These are phyloP conservation scores for Sylvicola fuscatus DNA, from an alignment of 2,888 invertebrate genomes.

Conservation along the genomic window DNA sequence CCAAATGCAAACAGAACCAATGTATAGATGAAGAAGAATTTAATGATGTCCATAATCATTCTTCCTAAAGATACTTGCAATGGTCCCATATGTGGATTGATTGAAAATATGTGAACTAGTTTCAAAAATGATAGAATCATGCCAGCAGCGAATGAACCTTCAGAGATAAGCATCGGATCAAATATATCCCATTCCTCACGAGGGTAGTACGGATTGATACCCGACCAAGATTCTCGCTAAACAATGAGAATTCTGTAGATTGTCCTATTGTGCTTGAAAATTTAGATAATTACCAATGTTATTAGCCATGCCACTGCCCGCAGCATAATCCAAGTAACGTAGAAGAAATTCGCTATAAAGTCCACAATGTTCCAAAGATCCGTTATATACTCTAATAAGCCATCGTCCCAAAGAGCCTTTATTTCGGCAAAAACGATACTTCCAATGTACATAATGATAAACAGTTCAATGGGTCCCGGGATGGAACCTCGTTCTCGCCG, in stretches of 20 bases:
- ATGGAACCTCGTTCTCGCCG: constrained; percentile 54
- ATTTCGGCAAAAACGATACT: constrained; percentile 92
- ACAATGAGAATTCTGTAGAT: no score
- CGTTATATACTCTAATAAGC: constrained; percentile 73
- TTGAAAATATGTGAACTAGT: constrained; percentile 90
- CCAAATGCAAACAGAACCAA: constrained; percentile 88
- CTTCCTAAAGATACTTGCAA: constrained; percentile 79
- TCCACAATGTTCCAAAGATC: constrained; percentile 98
- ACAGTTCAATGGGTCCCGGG: constrained; percentile 61
- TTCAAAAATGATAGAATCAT: constrained; percentile 94
- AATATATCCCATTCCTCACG: constrained; percentile 85
- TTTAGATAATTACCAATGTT: constrained; percentile 84
- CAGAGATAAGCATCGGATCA: constrained; percentile 86
- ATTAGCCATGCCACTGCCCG: constrained; percentile 74
- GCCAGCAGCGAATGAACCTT: constrained; percentile 88
- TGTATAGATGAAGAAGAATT: constrained; percentile 90
- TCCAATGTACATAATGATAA: constrained; percentile 71
- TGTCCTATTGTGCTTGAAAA: no score
- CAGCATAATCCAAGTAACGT: constrained; percentile 81
- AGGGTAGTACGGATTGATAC: constrained; percentile 64
- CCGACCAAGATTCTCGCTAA: constrained; percentile 46
- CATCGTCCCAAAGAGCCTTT: constrained; percentile 74
- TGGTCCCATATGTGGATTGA: constrained; percentile 90
- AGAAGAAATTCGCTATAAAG: constrained; percentile 90
- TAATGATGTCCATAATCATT: constrained; percentile 87